Conservation (phyloP, 2,888 invertebrate genomes). For the Xestia c-nigrum region DNA sequence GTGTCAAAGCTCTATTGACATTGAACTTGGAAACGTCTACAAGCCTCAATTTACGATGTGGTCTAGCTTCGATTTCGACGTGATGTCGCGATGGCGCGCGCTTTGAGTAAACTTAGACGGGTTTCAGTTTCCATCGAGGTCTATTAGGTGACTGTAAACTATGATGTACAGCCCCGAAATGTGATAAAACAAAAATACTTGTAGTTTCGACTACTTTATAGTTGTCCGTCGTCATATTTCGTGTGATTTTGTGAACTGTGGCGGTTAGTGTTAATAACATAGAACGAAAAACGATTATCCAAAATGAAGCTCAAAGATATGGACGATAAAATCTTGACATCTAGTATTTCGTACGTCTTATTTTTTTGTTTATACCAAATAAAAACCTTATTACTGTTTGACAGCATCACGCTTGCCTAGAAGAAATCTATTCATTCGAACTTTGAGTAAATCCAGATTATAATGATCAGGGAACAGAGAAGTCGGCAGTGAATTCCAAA, state of each 20-base stretch:
- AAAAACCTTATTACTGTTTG: too few relatives aligned
- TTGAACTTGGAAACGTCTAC: slow-evolving; percentile 55
- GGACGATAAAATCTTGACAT: slow-evolving; percentile 37
- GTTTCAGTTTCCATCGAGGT: slow-evolving; percentile 33
- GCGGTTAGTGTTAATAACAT: neutral
- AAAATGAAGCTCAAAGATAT: slow-evolving; percentile 53
- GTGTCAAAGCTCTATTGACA: slow-evolving; percentile 47
- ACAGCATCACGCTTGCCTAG: neutral
- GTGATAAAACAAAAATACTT: slow-evolving; percentile 6
- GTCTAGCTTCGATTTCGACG: slow-evolving; percentile 32
- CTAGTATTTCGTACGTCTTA: slow-evolving; percentile 43
- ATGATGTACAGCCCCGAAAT: neutral
- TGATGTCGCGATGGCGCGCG: slow-evolving; percentile 48
- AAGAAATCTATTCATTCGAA: neutral
- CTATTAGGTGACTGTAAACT: slow-evolving; percentile 16
- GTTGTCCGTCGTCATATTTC: neutral
- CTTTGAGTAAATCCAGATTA: too few relatives aligned
- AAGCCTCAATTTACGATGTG: slow-evolving; percentile 43
- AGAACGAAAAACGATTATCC: neutral
- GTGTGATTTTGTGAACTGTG: neutral
- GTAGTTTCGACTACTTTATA: neutral
- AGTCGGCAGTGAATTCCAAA: too few relatives aligned
- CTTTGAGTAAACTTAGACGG: slow-evolving; percentile 16
- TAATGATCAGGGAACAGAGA: too few relatives aligned
- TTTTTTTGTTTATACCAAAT: too few relatives aligned